Percentiles rank a stretch among this genome's conserved stretches.
Evolutionary conservation across 2,797 vertebrate species (phyloP).

Genomic region (Eurystomus glaucurus): DNA sequence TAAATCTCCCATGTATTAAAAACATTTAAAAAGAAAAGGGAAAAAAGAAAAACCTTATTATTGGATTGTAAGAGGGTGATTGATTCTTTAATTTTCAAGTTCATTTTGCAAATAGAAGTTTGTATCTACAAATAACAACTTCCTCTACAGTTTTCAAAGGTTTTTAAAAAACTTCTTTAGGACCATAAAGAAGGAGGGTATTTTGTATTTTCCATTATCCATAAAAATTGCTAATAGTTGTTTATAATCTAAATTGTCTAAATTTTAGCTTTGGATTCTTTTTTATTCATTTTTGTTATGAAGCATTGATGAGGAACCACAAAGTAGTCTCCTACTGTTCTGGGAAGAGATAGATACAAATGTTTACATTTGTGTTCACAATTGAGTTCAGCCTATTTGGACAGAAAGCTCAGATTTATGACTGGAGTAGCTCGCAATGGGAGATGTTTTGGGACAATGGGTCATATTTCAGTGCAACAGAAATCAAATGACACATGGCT

Average conservation of each 20-base stretch:
- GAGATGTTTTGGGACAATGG: neutral
- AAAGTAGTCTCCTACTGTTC: neutral
- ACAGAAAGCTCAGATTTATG: neutral
- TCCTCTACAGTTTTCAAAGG: neutral
- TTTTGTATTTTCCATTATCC: neutral
- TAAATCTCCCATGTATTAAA: neutral
- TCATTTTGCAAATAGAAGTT: neutral
- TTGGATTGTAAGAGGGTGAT: neutral
- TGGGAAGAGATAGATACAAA: neutral
- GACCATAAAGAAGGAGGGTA: rapidly evolving
- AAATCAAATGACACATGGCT: neutral
- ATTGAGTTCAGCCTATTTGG: neutral
- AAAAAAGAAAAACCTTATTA: rapidly evolving
- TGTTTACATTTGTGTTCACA: neutral
- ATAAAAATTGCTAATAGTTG: neutral
- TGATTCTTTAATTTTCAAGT: neutral
- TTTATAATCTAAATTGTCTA: neutral
- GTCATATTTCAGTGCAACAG: neutral
- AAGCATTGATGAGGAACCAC: neutral
- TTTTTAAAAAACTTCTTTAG: neutral
- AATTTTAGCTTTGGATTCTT: neutral
- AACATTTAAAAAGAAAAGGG: neutral
- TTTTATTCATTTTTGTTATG: neutral
- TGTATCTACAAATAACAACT: neutral
- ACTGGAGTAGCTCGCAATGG: neutral